A percentile compares a stretch with the other conserved stretches of the same genome.
Evolutionary conservation across 2,113 vertebrate species (phyloP).

Genomic region (Sinocyclocheilus rhinocerous): DNA sequence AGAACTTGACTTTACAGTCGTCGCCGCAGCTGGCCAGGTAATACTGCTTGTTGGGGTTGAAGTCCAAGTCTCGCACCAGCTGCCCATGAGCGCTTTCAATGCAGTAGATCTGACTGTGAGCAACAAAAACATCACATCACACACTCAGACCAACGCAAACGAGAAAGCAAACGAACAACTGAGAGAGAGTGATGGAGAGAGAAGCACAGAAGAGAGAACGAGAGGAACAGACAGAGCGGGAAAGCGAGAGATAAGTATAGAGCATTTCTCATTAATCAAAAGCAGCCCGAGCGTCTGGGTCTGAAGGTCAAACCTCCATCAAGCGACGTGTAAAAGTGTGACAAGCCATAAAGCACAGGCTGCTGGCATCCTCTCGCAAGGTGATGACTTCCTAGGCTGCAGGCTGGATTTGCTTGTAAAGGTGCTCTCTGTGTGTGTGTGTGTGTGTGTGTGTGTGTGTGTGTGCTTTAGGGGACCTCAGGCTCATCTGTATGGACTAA

Average conservation of each 20-base stretch:
- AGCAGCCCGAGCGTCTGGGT: constrained; percentile 60
- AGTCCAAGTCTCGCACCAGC: constrained; percentile 97
- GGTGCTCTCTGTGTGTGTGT: background rate
- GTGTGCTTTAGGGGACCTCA: constrained; percentile 16
- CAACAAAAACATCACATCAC: background rate
- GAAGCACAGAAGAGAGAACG: background rate
- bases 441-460: background rate
- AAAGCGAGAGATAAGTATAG: background rate
- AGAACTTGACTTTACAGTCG: constrained; percentile 99
- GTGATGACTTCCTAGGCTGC: constrained; percentile 33
- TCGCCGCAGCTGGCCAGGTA: constrained; percentile 97
- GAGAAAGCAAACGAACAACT: background rate
- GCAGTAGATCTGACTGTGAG: constrained; percentile 92
- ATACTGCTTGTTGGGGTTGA: constrained; percentile 99
- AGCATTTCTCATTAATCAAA: constrained; percentile 66
- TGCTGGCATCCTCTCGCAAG: constrained; percentile 40
- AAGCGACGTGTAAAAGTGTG: constrained; percentile 58
- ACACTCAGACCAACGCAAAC: background rate
- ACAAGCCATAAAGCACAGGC: constrained; percentile 53
- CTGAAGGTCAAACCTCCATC: constrained; percentile 70
- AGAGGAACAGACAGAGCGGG: constrained; percentile 7
- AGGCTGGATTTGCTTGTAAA: constrained; percentile 16
- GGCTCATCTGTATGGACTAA: constrained; percentile 50
- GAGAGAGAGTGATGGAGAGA: background rate
- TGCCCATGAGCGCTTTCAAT: constrained; percentile 98